These are phyloP conservation scores for Helobdella robusta DNA, from an alignment of 2,888 invertebrate species.

Conservation along the genomic window DNA sequence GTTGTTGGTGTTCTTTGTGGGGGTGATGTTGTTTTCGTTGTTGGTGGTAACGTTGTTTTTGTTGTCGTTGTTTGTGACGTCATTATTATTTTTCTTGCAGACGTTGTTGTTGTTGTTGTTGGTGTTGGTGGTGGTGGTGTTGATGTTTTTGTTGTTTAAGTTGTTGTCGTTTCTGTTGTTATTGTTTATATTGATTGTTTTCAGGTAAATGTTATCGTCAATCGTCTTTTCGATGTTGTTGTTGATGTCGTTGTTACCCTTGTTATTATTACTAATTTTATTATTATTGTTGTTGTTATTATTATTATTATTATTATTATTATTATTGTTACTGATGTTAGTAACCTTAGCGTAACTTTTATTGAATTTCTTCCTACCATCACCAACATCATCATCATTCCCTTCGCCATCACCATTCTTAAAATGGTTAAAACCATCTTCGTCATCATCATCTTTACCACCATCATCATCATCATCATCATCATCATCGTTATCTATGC, in stretches of 20 bases:
- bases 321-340: not conserved
- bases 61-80: not conserved
- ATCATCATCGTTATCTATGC: no score
- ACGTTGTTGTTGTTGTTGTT: not conserved
- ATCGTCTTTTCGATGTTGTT: not conserved
- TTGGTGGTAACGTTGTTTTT: not conserved
- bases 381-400: no score
- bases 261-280: no score
- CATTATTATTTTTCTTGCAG: not conserved
- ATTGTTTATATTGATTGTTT: no score
- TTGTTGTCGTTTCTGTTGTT: not conserved
- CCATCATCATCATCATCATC: no score
- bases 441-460: no score
- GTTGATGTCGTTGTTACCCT: not conserved
- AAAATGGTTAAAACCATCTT: no score
- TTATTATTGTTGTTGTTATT: conserved; percentile 6
- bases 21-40: not conserved
- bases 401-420: no score
- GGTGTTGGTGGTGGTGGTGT: not conserved
- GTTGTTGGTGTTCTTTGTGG: not conserved
- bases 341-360: no score
- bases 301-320: not conserved
- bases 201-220: not conserved
- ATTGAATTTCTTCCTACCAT: no score
- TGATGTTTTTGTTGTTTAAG: not conserved